Evolutionary conservation across 2,113 vertebrate genomes (phyloP).

Genomic region (Oncorhynchus mykiss): DNA sequence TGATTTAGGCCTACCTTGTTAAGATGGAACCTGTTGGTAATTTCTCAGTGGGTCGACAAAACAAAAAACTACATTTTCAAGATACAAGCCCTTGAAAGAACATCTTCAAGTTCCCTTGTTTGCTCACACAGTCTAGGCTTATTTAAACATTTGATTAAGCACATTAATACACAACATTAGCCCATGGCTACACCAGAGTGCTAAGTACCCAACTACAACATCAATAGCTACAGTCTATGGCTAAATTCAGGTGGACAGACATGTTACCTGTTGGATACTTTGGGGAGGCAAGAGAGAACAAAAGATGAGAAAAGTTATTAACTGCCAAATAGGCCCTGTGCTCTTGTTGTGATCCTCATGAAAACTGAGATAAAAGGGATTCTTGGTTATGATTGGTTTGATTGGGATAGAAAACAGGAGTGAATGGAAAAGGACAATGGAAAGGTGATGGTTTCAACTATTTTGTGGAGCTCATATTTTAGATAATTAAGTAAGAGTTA

Average conservation of each 20-base stretch:
- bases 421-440: too few relatives aligned
- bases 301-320: neutral
- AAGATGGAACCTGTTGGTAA: neutral
- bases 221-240: constrained; percentile 3
- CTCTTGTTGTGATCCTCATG: too few relatives aligned
- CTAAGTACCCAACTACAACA: neutral
- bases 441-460: too few relatives aligned
- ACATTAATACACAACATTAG: neutral
- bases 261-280: constrained; percentile 56
- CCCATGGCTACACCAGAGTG: neutral
- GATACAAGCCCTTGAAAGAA: neutral
- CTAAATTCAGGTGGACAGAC: neutral
- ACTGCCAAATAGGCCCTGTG: too few relatives aligned
- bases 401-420: too few relatives aligned
- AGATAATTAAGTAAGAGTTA: too few relatives aligned
- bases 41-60: neutral
- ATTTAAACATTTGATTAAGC: too few relatives aligned
- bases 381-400: too few relatives aligned
- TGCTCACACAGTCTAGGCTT: too few relatives aligned
- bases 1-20: too few relatives aligned
- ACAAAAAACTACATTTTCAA: neutral
- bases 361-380: too few relatives aligned
- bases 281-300: constrained; percentile 9
- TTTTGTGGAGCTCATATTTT: too few relatives aligned
- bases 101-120: neutral